Evolutionary conservation across 2,888 invertebrate genomes (phyloP), one percentile per base, ranked within the genome.

Genomic region (Chloromyia formosa): DNA sequence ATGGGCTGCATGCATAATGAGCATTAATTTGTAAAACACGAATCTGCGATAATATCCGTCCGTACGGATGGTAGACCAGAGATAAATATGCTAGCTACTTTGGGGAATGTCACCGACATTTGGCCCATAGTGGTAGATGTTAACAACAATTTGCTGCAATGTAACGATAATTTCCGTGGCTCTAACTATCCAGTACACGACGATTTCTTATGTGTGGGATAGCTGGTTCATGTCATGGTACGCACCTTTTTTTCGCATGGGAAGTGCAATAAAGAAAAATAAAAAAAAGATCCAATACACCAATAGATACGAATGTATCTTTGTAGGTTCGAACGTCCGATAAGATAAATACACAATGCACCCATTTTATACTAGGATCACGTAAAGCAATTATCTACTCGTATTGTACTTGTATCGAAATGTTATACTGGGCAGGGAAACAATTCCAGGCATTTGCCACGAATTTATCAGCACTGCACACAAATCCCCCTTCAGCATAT

Each of bases 11-110:
- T 71, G 68, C 68, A 54, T 54, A 69, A 69, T 69, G 58, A 71
- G 58, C 71, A 71, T 58, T 58, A 71, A 58, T 71, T 71, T 58
- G 53, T 71, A 56, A 71, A 71, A 71, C 58, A 40, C 58, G 58
- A 71, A 56, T 53, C 42, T 16, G 42, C 23, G 71, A 71, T 71
- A 71, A 58, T 27, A 69, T 69, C 69, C 69, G 54, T 54, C 27
- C 27, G 27, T 35, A 4, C 7, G 27, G 27, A 35, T 35, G 27
- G 27, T 35, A 35, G 27, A 35, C 27, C 27, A 35, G 3, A 35
- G 27, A 35, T 35, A 35, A 35, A 35, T 35, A 35, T 35, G 27
- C 27, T 35, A 35, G 27, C 27, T 35, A 35, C 27, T 35, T 35
- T 35, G 27, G 27, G 27, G 27, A 7, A 35, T 2, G 7, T 7